Evolutionary conservation across 92 coral and sea anemone genomes (phyloP).

Genomic region (Siderastrea siderea): DNA sequence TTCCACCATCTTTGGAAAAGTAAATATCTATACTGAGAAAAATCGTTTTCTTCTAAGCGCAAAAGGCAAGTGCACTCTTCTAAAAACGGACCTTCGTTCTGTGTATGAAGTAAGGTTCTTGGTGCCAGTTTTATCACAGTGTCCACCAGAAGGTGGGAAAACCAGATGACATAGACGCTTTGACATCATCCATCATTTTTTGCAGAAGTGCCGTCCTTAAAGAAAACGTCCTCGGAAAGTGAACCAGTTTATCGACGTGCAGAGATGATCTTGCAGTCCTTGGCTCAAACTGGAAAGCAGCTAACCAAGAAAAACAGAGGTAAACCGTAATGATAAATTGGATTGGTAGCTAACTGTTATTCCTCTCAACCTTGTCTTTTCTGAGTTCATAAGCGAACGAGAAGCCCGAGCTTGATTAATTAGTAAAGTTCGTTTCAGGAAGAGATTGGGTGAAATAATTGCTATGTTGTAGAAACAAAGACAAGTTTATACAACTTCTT

Average conservation of each 20-base stretch:
- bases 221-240: not conserved
- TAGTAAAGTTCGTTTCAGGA: no score
- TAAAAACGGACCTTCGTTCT: not conserved
- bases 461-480: no score
- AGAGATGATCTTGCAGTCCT: slow-evolving; percentile 86
- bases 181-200: not conserved
- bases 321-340: slow-evolving; percentile 5
- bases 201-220: not conserved
- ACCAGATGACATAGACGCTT: no score
- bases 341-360: not conserved
- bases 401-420: no score
- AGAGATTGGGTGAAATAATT: no score
- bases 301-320: slow-evolving; percentile 93
- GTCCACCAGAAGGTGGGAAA: no score
- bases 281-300: slow-evolving; percentile 84
- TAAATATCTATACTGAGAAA: no score
- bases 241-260: slow-evolving; percentile 89
- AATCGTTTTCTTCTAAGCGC: no score
- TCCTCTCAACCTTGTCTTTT: no score
- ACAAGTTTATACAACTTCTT: no score
- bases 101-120: not conserved
- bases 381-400: no score
- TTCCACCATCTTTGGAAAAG: not conserved
- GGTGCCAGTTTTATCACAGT: not conserved
- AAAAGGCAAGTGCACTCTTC: not conserved